Base-by-base conservation (phyloP, 1,140 invertebrate species). In the Hylyphantes graminicola region DNA sequence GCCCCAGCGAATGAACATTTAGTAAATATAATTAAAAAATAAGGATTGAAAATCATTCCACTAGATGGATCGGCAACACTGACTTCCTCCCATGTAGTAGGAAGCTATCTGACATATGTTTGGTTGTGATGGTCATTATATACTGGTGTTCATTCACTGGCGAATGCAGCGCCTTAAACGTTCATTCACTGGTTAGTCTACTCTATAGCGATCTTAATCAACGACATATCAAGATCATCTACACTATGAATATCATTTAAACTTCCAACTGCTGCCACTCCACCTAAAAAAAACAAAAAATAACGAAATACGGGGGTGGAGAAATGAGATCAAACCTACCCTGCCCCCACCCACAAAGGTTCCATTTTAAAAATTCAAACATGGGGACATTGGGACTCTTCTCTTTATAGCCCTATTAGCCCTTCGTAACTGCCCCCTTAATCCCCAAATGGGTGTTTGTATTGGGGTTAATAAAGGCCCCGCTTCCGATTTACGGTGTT, bases 361-460 rank as follows among this genome's bases (percentile, higher is more conserved):
- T n/a, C 59, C 74, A 57, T 48, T 21, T 76, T 76, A 63, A 76
- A 76, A 76, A 76, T 74, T 61, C 74, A 76, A 64, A 74, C 74
- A 61, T 48, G 48, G 35, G 13, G 35, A 35, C 35, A 35, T 35
- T 61, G 15, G 74, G 12, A 76, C 57, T 76, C 74, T 76, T 35
- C 35, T 35, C 35, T 76, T 76, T 64, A 76, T 76, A 17, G 74
- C 57, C 35, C 74, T 61, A 76, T 76, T 76, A 76, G 74, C 57
- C 35, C 74, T 35, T 35, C 54, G 35, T 74, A 74, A 74, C 72
- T 61, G 57, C 57, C 74, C 74, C 74, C 74, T 76, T 76, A 76
- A 76, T 76, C 21, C 57, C 59, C 13, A 50, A 76, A 76, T 76
- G 57, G 74, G 19, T 76, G 74, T 76, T 76, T 76, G 74, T 76